Base-by-base conservation (phyloP, 37 sponge, comb jelly and placozoan genomes). In the Cladorhizidae sp. region DNA sequence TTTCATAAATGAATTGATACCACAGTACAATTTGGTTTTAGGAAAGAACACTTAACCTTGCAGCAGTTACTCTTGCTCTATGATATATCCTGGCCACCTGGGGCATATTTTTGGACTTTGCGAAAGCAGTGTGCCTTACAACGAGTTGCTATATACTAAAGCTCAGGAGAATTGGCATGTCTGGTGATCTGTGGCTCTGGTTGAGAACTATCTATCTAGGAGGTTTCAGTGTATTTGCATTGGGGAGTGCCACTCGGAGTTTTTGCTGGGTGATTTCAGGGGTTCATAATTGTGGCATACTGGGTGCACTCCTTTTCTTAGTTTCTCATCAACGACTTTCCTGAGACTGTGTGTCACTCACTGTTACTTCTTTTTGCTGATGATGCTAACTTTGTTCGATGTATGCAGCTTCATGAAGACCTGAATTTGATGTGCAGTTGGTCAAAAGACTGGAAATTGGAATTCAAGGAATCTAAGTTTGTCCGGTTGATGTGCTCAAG, bases 251-350 rank as follows among this genome's bases (percentile, higher is more conserved):
- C 57, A 1, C 68, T 40, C 57, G 1, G 28, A 73, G 26, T 6
- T 43, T 41, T 75, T 83, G 8, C 83, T 75, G 14, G 83, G n/a
- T 74, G 23, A 62, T 41, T 9, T 83, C 83, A 25, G 75, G 83
- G 3, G 75, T 83, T 1, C 83, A 75, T 12, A 75, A 83, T 31
- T 75, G 75, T 1, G 74, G 75, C 29, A 73, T 83, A 29, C 39
- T 83, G 33, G 83, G 83, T 22, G 75, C 83, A 29, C 52, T 83
- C 1, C 23, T 83, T 0, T 83, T 83, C n/a, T 36, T 83, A 1
- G 25, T 83, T 7, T 83, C 62, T 45, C n/a, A 64, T 83, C 37
- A 83, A 83, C 64, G 83, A 83, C 45, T 52, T 83, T 7, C 75
- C 75, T 7, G 3, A 1, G 15, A 35, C 8, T 1, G 18, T 74